Evolutionary conservation across 2,113 vertebrate genomes (phyloP), one percentile per base, ranked within the genome.

Genomic region (Pampusana beccarii): DNA sequence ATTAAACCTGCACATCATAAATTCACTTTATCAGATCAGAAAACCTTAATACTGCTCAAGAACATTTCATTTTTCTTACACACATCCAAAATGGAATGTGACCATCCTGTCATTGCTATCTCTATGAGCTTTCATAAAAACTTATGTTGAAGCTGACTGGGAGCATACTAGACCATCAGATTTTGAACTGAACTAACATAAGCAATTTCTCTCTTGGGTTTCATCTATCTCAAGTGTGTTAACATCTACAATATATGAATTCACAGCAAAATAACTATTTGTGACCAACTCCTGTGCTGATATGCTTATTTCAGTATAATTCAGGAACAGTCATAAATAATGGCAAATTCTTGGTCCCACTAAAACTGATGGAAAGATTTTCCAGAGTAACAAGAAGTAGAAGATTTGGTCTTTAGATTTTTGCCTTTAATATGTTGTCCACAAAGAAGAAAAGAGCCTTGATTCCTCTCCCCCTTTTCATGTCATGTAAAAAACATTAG

Each of bases 391-490:
- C 31, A 81, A 20, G 16, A 73, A 72, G n/a, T 3, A 20, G 38
- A 56, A 88, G 38, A 90, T 28, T 29, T 88, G 16, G 28, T 38
- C 42, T 60, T 75, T 33, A 77, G 31, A 58, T 33, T 51, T 73
- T 82, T 34, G 48, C 36, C 15, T 62, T 78, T n/a, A 25, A 13
- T 50, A 36, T 24, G 4, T 7, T 67, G 40, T 31, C 56, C 13
- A 40, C 12, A 8, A 28, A 31, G 50, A 64, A 74, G 2, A 83
- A 58, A 94, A 92, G 5, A 34, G 46, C 34, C 36, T 70, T 48
- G 56, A 88, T 84, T 95, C 86, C 53, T 95, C 92, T 93, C 88
- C 79, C 92, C 78, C 90, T 94, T 96, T 93, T 95, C 83, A 81
- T 23, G 81, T 79, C 19, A 65, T 9, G 16, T 75, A 50, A 28